A percentile compares a stretch with the other conserved stretches of the same genome.
Conservation (phyloP, 1,140 invertebrate genomes). For the Pristionchus pacificus region DNA sequence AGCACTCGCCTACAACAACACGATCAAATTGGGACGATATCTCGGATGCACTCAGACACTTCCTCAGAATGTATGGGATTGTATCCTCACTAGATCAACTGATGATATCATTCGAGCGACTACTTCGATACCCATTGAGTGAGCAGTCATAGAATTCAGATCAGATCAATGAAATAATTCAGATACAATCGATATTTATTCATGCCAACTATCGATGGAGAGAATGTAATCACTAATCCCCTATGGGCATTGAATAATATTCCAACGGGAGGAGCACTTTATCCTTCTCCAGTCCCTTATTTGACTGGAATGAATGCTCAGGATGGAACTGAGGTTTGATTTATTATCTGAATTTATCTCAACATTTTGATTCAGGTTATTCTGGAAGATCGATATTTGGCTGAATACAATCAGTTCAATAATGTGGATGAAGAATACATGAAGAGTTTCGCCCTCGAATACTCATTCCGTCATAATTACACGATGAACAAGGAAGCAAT, state of each 20-base stretch:
- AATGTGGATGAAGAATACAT: slow-evolving; percentile 46
- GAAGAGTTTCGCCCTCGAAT: slow-evolving; percentile 46
- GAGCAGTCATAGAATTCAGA: background rate
- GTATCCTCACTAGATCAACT: slow-evolving; percentile 50
- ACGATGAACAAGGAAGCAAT: slow-evolving; percentile 57
- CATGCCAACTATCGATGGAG: slow-evolving; percentile 47
- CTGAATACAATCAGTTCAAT: slow-evolving; percentile 54
- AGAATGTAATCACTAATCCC: slow-evolving; percentile 42
- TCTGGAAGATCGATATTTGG: slow-evolving; percentile 49
- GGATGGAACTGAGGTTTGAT: slow-evolving; percentile 47
- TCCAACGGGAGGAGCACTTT: slow-evolving; percentile 30
- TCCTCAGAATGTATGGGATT: slow-evolving; percentile 44
- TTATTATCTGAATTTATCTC: background rate
- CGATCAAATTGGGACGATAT: slow-evolving; percentile 52
- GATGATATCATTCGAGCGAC: slow-evolving; percentile 50
- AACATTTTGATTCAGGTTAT: slow-evolving; percentile 26
- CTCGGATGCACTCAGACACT: slow-evolving; percentile 48
- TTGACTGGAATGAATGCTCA: slow-evolving; percentile 50
- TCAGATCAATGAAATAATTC: background rate
- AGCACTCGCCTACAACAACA: slow-evolving; percentile 53
- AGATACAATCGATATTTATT: slow-evolving; percentile 55
- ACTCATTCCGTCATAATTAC: slow-evolving; percentile 54
- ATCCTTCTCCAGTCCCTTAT: slow-evolving; percentile 49
- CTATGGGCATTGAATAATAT: slow-evolving; percentile 49
- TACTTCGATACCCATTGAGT: slow-evolving; percentile 43